Percentiles rank a stretch among this genome's conserved stretches.
Evolutionary conservation across 2,113 vertebrate species (phyloP).

Genomic region (Prolemur simus): DNA sequence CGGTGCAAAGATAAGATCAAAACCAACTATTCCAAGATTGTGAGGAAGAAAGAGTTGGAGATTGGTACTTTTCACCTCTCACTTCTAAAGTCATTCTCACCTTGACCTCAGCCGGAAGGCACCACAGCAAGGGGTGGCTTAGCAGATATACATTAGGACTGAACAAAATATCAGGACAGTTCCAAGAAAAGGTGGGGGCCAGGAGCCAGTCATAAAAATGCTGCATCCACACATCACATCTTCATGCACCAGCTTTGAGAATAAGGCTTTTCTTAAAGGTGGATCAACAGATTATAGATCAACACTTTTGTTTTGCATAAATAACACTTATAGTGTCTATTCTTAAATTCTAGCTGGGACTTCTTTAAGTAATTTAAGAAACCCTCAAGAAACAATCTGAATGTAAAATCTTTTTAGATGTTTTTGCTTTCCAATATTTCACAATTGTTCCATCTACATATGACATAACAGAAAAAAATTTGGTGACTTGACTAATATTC

Average conservation of each 20-base stretch:
- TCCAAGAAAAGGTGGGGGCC: not conserved
- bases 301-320: not conserved
- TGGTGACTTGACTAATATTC: too few species aligned
- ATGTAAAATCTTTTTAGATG: not conserved
- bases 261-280: not conserved
- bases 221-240: accelerated
- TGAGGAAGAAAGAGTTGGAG: not conserved
- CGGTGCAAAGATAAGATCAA: not conserved
- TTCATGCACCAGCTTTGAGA: not conserved
- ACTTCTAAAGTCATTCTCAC: not conserved
- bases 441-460: not conserved
- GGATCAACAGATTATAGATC: not conserved
- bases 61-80: too few species aligned
- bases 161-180: too few species aligned
- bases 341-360: not conserved
- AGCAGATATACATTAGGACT: not conserved
- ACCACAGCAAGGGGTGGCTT: not conserved
- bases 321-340: too few species aligned
- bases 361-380: not conserved
- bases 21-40: not conserved
- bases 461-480: not conserved
- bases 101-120: not conserved
- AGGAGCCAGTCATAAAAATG: not conserved
- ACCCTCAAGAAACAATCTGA: not conserved
- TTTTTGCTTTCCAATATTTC: not conserved